Evolutionary conservation across 2,113 vertebrate genomes (phyloP), one percentile per base, ranked within the genome.

Genomic region (Forbesichthys papilliferus): DNA sequence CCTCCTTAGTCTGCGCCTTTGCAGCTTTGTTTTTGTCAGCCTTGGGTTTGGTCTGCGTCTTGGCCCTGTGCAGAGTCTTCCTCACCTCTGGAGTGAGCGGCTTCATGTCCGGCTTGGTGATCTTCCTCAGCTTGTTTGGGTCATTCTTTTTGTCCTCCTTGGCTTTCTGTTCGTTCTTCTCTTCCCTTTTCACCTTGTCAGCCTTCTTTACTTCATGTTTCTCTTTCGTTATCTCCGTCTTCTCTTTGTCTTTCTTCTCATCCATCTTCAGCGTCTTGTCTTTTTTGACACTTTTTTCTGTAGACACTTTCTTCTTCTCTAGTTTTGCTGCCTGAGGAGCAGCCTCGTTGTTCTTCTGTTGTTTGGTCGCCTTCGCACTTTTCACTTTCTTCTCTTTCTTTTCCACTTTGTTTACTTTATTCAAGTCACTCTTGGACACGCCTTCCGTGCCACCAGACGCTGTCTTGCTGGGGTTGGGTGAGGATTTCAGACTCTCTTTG

Each of bases 51-150:
- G 89, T 86, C 61, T 97, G 95, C 79, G 90, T 90, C 84, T 98
- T 99, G 33, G 94, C 96, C 86, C 97, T 99, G 82, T 94, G 95
- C 59, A 99, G 81, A 5, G 97, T 98, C 82, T 98, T 98, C 20
- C 96, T 94, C 48, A 98, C 96, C 86, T 99, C 97, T 27, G 97
- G 96, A 0, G 96, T 99, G 71, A 99, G 95, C 2, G 96, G 94
- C 79, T 98, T 98, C 71, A 98, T 87, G 80, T 98, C 98, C 48
- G 96, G 94, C 80, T 97, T 98, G 5, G 94, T 91, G 61, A 94
- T 87, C 88, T 97, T 98, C 83, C 96, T 96, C 53, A 93, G 54
- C 71, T 96, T 99, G 73, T 61, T 79, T 36, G 84, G 76, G 49
- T 99, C 96, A 80, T 94, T 96, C 89, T 95, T 99, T 89, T 95